Base-by-base conservation (phyloP, 2,888 invertebrate species). In the Crossocerus cetratus region DNA sequence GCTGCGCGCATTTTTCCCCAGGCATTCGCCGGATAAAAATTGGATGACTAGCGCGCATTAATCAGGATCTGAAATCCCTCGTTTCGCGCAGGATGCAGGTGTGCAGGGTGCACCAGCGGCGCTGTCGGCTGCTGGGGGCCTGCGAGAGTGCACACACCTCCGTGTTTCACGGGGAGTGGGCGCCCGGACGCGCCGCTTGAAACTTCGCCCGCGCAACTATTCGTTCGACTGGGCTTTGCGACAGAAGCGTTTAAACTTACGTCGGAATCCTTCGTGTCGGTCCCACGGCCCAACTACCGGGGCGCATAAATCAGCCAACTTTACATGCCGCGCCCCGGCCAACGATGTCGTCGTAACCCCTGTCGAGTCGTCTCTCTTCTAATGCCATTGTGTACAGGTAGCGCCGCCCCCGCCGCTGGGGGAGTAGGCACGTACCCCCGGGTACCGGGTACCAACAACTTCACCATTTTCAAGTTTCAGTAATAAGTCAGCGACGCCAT, bases 231-330 rank as follows among this genome's bases (percentile, higher is more conserved):
- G 43, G 53, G 57, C 18, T 42, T 23, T 61, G 74, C 76, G 78
- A 75, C 78, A 74, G 82, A 78, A 83, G 73, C 83, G 84, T 82
- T 86, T 84, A 85, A 86, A 86, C 86, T 86, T 83, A 80, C 82
- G 81, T 79, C 77, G 82, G 83, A 84, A 83, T 84, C 82, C 84
- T 84, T 82, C 81, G 82, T 77, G 82, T 76, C 79, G 77, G n/a
- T 49, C 14, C 79, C 81, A 73, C 70, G 61, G 71, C 62, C 73
- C 69, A 74, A 70, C 80, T 78, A 81, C 68, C 80, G 74, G 32
- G 72, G 78, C 83, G 81, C 83, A 85, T 86, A 86, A 86, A 86
- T 86, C 86, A 85, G 76, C 78, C 81, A 83, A 84, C 80, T 85
- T 86, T 80, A 77, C 81, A 76, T 69, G 76, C n/a, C n/a, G 67